Percentiles rank a stretch among this genome's conserved stretches.
Evolutionary conservation across 2,888 invertebrate genomes (phyloP).

Genomic region (Resseliella maxima): DNA sequence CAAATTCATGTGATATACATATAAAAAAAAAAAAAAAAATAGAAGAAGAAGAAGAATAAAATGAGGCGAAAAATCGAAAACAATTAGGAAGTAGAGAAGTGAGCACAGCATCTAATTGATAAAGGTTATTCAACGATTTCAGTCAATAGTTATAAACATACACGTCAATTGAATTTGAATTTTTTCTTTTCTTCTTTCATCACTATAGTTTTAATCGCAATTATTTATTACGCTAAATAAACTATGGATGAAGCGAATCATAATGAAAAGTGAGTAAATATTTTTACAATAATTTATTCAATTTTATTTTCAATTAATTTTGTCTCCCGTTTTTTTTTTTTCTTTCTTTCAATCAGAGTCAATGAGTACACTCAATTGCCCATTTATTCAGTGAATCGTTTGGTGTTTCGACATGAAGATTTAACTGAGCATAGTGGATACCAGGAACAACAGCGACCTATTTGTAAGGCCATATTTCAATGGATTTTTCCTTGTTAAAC

Average conservation of each 20-base stretch:
- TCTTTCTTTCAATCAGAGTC: background rate
- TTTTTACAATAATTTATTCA: background rate
- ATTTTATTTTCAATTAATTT: background rate
- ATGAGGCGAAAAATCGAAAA: too few species aligned
- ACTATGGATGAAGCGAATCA: background rate
- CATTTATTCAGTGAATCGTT: conserved; percentile 56
- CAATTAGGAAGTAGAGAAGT: too few species aligned
- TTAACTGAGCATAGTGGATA: conserved; percentile 1
- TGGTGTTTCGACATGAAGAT: conserved; percentile 55
- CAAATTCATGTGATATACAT: too few species aligned
- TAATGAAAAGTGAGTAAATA: background rate
- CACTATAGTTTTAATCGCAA: background rate
- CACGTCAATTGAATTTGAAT: too few species aligned
- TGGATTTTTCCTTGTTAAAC: too few species aligned
- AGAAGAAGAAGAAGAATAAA: too few species aligned
- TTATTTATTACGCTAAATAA: background rate
- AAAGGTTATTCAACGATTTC: too few species aligned
- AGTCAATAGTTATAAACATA: too few species aligned
- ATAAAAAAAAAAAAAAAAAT: too few species aligned
- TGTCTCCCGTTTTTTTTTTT: background rate
- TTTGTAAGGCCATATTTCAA: conserved; percentile 1
- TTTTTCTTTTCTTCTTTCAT: background rate
- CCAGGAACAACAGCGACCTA: background rate
- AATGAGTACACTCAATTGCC: conserved; percentile 51
- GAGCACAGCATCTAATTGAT: too few species aligned